phyloP scores from a whole-genome alignment of 2,797 vertebrate genomes.

The Propithecus perrieri region DNA sequence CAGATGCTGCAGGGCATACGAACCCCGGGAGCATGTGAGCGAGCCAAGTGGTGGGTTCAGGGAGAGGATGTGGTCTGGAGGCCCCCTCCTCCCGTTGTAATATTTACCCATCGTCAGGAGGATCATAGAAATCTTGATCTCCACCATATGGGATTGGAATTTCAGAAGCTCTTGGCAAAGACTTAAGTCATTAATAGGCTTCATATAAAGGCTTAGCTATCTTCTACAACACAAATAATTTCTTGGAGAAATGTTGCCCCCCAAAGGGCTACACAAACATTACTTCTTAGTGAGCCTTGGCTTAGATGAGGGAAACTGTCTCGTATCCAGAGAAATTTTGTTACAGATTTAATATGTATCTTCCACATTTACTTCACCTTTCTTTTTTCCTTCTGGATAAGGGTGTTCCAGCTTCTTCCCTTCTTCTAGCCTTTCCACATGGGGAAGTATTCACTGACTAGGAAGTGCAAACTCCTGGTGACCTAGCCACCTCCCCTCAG shows the following conservation, averaged over 20 bases:
- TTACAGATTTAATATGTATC: background rate
- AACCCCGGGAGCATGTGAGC: background rate
- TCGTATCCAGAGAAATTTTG: background rate
- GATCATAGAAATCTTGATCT: background rate
- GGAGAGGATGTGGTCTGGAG: background rate
- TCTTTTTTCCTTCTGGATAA: background rate
- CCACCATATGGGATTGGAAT: background rate
- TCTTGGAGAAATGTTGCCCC: conserved; percentile 1
- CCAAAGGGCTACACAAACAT: background rate
- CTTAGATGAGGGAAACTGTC: background rate
- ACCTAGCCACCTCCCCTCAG: background rate
- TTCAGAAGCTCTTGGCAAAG: background rate
- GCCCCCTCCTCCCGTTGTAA: background rate
- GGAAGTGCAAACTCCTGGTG: background rate
- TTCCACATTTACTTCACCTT: background rate
- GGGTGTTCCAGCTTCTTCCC: background rate
- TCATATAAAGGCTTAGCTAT: background rate
- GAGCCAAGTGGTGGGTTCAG: background rate
- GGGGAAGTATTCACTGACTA: background rate
- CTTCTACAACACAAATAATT: background rate
- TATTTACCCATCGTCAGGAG: background rate
- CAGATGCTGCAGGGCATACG: background rate
- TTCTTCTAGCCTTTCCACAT: background rate
- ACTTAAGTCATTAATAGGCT: background rate
- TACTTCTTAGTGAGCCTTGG: background rate